Conservation (phyloP, 1,140 invertebrate genomes). For the Bombus superbus region DNA sequence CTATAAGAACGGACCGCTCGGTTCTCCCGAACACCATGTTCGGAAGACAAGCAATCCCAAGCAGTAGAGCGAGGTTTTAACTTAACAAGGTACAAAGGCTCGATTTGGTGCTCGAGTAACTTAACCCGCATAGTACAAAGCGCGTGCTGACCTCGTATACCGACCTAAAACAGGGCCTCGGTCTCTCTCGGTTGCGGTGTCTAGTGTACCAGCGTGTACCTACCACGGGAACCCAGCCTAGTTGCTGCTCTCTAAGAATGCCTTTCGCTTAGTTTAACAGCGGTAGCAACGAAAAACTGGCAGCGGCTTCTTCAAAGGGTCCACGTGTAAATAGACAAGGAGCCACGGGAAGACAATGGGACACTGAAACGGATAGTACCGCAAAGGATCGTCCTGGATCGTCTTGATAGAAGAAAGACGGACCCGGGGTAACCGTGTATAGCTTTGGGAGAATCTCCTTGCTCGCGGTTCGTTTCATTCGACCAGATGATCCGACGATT, state of each 20-base stretch:
- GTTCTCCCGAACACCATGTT: constrained; percentile 39
- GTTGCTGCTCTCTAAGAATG: constrained; percentile 61
- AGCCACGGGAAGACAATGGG: constrained; percentile 75
- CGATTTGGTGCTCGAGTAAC: constrained; percentile 69
- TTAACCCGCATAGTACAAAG: constrained; percentile 72
- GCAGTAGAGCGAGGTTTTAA: constrained; percentile 51
- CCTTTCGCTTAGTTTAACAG: constrained; percentile 80
- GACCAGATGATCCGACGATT: constrained; percentile 28
- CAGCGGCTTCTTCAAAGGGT: constrained; percentile 75
- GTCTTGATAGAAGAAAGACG: constrained; percentile 70
- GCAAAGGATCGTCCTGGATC: constrained; percentile 58
- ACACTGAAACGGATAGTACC: constrained; percentile 74
- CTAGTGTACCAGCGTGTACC: constrained; percentile 63
- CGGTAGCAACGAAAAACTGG: constrained; percentile 69
- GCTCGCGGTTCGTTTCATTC: constrained; percentile 72
- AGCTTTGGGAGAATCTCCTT: constrained; percentile 33
- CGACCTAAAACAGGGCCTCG: constrained; percentile 63
- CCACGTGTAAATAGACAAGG: constrained; percentile 67
- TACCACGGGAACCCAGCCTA: constrained; percentile 62
- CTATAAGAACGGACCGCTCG: constrained; percentile 27
- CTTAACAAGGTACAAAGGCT: constrained; percentile 67
- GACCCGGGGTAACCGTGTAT: constrained; percentile 11
- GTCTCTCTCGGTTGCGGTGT: constrained; percentile 47
- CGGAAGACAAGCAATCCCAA: constrained; percentile 52
- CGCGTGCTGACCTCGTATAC: constrained; percentile 67